phyloP scores from a whole-genome alignment of 2,797 vertebrate species.

The Microctenopoma steveboyesi region DNA sequence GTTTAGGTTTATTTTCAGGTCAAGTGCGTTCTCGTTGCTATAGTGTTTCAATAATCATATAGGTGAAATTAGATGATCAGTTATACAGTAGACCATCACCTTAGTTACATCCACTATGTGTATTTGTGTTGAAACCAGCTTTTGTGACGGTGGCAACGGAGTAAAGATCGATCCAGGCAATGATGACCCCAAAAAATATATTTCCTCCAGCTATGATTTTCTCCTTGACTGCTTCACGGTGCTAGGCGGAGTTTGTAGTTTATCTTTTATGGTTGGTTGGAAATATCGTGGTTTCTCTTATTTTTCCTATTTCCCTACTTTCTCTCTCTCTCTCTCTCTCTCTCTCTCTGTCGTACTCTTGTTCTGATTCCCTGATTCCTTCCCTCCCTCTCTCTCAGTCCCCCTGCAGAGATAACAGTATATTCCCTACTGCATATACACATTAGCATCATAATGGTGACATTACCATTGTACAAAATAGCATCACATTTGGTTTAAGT shows the following conservation, averaged over 20 bases:
- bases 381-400: conserved; percentile 6
- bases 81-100: background rate
- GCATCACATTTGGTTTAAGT: conserved; percentile 63
- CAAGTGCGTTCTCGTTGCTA: conserved; percentile 25
- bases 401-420: conserved; percentile 62
- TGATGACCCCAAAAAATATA: conserved; percentile 83
- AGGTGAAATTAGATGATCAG: background rate
- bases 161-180: conserved; percentile 62
- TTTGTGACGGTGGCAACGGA: conserved; percentile 55
- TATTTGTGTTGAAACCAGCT: conserved; percentile 31
- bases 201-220: conserved; percentile 83
- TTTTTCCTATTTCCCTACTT: conserved; percentile 36
- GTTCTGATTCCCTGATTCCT: conserved; percentile 19
- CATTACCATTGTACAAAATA: conserved; percentile 68
- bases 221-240: conserved; percentile 79
- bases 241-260: conserved; percentile 76
- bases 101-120: conserved; percentile 24
- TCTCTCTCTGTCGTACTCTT: conserved; percentile 37
- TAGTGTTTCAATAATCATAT: conserved; percentile 7
- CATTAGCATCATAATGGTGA: conserved; percentile 73
- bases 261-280: conserved; percentile 78
- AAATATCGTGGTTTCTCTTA: conserved; percentile 48
- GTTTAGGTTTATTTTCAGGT: conserved; percentile 55
- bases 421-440: conserved; percentile 57
- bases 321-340: conserved; percentile 17